Conservation (phyloP, 2,113 vertebrate genomes). For the Odobenus rosmarus region DNA sequence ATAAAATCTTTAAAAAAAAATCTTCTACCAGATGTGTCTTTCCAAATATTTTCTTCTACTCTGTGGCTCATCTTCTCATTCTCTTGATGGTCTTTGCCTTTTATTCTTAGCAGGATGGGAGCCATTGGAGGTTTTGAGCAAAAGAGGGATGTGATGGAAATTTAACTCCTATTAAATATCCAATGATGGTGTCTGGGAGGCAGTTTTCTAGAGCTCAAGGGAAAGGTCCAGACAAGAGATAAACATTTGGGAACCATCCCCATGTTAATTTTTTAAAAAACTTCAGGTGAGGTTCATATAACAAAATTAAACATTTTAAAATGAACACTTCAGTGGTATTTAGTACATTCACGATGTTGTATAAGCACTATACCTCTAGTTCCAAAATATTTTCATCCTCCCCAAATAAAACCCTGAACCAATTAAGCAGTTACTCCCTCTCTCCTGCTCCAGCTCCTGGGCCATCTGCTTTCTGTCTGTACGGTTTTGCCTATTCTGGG, state of each 20-base stretch:
- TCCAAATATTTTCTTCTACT: background rate
- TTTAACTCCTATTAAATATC: background rate
- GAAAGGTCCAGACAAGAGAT: background rate
- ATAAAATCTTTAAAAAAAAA: too few species aligned
- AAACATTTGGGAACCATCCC: background rate
- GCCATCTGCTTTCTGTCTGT: background rate
- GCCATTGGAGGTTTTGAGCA: background rate
- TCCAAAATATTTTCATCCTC: background rate
- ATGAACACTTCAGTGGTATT: background rate
- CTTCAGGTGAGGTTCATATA: background rate
- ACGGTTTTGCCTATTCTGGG: background rate
- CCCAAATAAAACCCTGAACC: background rate
- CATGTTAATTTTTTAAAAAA: background rate
- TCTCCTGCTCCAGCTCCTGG: background rate
- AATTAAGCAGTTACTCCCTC: background rate
- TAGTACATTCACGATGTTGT: background rate
- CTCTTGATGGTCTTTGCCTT: background rate
- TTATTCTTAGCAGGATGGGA: background rate
- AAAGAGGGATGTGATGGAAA: background rate
- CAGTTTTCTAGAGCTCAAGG: background rate
- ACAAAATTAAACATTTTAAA: background rate
- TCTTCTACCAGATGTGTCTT: background rate
- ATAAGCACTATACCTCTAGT: background rate
- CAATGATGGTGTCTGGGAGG: background rate
- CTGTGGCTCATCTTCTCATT: background rate